These are phyloP conservation scores for Pseudomyrmex pallidus DNA, from an alignment of 1,140 invertebrate genomes.

Conservation along the genomic window DNA sequence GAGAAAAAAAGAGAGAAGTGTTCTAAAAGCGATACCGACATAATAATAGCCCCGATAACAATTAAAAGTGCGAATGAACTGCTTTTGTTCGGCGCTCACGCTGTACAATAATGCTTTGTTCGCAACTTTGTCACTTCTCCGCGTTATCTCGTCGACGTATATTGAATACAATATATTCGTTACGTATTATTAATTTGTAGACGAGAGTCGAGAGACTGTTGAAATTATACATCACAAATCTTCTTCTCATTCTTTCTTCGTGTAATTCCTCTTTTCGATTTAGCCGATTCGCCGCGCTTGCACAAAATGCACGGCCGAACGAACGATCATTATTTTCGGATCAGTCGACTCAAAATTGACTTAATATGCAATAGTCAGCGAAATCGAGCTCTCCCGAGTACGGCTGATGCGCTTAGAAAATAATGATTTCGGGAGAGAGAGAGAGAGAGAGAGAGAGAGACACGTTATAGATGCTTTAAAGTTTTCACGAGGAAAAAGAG, in stretches of 20 bases:
- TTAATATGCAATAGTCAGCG: slow-evolving; percentile 7
- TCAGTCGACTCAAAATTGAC: slow-evolving; percentile 47
- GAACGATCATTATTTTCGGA: slow-evolving; percentile 50
- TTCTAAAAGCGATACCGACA: slow-evolving; percentile 25
- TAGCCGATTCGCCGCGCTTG: background rate
- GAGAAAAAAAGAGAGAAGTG: background rate
- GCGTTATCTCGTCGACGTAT: slow-evolving; percentile 24
- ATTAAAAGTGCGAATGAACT: slow-evolving; percentile 45
- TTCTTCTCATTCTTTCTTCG: background rate
- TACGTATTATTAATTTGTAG: slow-evolving; percentile 39
- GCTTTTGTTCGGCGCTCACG: slow-evolving; percentile 24
- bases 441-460: no score
- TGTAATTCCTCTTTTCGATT: background rate
- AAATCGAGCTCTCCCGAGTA: background rate
- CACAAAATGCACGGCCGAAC: background rate
- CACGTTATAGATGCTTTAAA: background rate
- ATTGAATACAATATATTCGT: slow-evolving; percentile 46
- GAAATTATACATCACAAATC: slow-evolving; percentile 40
- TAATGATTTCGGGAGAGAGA: slow-evolving; percentile 23
- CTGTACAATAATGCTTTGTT: slow-evolving; percentile 47
- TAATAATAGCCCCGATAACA: slow-evolving; percentile 6
- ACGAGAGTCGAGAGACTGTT: background rate
- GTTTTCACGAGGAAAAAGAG: background rate
- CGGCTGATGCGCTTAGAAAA: background rate
- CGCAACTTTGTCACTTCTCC: slow-evolving; percentile 31